Evolutionary conservation across 2,113 vertebrate species (phyloP).

Genomic region (Cyphomyrus discorhynchus): DNA sequence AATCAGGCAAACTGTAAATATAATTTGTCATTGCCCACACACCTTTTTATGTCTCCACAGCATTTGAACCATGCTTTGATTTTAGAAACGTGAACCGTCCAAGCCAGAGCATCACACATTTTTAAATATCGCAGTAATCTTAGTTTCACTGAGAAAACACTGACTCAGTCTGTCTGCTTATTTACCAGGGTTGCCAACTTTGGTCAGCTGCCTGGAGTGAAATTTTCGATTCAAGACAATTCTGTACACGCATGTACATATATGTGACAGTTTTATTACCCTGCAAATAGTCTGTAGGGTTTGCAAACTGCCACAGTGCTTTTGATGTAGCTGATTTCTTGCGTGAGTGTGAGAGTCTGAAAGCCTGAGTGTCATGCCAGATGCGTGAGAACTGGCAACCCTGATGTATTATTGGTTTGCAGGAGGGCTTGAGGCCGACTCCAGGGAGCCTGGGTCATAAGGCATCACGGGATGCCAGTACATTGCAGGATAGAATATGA

Average conservation of each 20-base stretch:
- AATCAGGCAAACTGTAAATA: background rate
- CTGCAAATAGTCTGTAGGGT: background rate
- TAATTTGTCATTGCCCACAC: background rate
- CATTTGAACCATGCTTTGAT: background rate
- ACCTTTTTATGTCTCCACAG: background rate
- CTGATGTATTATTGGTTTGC: background rate
- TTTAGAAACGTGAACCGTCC: background rate
- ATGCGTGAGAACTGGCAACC: background rate
- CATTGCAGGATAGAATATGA: background rate
- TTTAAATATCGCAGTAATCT: background rate
- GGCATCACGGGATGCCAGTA: background rate
- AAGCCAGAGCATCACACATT: background rate
- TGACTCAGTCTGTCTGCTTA: background rate
- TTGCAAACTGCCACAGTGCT: background rate
- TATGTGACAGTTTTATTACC: background rate
- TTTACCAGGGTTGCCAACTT: background rate
- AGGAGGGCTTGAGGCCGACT: background rate
- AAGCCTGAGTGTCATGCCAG: background rate
- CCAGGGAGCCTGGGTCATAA: background rate
- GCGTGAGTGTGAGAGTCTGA: background rate
- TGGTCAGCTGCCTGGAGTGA: background rate
- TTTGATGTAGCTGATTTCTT: background rate
- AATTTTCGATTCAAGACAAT: background rate
- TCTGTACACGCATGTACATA: background rate
- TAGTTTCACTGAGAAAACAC: background rate